A percentile compares a stretch with the other conserved stretches of the same genome.
Evolutionary conservation across 2,888 invertebrate species (phyloP).

Genomic region (Lasioglossum vierecki): DNA sequence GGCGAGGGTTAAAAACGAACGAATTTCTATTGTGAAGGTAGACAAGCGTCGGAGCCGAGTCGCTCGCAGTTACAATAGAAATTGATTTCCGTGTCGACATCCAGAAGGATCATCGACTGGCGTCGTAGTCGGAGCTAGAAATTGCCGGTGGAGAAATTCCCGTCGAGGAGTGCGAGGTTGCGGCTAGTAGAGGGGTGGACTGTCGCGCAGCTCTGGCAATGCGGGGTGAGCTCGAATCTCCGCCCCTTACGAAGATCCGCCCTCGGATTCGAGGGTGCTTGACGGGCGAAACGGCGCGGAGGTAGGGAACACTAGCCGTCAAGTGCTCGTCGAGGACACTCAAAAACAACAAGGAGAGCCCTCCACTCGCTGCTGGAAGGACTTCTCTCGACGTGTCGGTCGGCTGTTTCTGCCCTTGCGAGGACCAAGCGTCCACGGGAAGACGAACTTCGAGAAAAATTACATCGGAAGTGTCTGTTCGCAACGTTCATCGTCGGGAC

Average conservation of each 20-base stretch:
- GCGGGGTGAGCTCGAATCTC: conserved; percentile 67
- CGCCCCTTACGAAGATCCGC: conserved; percentile 77
- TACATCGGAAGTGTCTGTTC: background rate
- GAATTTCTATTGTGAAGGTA: background rate
- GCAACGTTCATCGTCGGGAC: too few species aligned
- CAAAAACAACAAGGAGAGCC: conserved; percentile 79
- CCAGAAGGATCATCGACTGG: conserved; percentile 24
- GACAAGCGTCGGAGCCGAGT: background rate
- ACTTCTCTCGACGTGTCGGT: background rate
- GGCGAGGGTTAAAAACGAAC: background rate
- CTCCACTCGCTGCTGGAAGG: conserved; percentile 59
- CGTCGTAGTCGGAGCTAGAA: conserved; percentile 8
- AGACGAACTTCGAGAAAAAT: too few species aligned
- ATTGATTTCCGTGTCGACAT: conserved; percentile 25
- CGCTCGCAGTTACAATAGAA: conserved; percentile 8
- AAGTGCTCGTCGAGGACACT: conserved; percentile 84
- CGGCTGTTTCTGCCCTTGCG: background rate
- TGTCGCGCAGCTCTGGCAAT: conserved; percentile 40
- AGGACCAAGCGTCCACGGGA: background rate
- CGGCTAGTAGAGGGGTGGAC: conserved; percentile 63
- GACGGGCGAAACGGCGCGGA: conserved; percentile 77
- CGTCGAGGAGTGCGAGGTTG: conserved; percentile 21
- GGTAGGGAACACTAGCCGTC: conserved; percentile 83
- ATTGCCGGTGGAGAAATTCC: conserved; percentile 34
- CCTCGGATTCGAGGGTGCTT: conserved; percentile 79